phyloP scores from a whole-genome alignment of 2,797 vertebrate genomes.

The Pitangus sulphuratus region DNA sequence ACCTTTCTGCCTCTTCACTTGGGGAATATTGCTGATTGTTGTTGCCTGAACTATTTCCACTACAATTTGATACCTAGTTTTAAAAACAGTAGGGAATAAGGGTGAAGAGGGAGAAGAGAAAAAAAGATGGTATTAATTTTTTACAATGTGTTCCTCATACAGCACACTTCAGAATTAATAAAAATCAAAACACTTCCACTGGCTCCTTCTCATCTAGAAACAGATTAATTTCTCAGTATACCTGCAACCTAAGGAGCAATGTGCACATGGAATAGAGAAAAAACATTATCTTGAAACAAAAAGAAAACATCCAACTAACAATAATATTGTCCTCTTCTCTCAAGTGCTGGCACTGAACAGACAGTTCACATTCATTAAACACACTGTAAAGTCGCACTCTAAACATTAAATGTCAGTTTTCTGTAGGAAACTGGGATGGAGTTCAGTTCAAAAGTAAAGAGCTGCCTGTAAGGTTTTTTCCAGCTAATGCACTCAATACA shows the following conservation, averaged over 20 bases:
- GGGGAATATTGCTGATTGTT: conserved; percentile 95
- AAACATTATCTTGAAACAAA: not conserved
- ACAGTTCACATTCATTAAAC: not conserved
- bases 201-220: not conserved
- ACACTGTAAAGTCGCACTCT: not conserved
- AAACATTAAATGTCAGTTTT: not conserved
- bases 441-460: not conserved
- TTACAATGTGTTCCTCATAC: not conserved
- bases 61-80: conserved; percentile 95
- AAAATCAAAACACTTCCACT: not conserved
- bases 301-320: not conserved
- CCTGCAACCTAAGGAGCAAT: not conserved
- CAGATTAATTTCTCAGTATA: not conserved
- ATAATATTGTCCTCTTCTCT: not conserved
- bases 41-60: conserved; percentile 98
- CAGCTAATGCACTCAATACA: not conserved
- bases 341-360: not conserved
- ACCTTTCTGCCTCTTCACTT: conserved; percentile 98
- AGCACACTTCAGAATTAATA: not conserved
- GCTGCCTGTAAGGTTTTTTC: not conserved
- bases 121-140: not conserved
- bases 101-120: not conserved
- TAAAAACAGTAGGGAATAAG: conserved; percentile 13
- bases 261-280: not conserved
- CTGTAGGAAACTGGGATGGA: not conserved